These are phyloP conservation scores for Atta cephalotes DNA, from an alignment of 1,140 invertebrate species.

Conservation along the genomic window DNA sequence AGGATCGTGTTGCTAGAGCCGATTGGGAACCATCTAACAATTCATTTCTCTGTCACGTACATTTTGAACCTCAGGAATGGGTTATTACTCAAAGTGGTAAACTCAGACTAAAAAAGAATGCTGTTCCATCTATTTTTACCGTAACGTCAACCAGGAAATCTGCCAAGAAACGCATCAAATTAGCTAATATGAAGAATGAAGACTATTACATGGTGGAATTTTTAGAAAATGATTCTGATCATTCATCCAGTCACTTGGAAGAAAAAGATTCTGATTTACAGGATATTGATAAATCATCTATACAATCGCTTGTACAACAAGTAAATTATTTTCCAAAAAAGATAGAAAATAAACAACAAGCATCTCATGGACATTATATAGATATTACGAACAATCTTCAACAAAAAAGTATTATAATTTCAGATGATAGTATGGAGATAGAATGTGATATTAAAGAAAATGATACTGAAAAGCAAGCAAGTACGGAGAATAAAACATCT, in stretches of 20 bases:
- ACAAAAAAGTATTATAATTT: constrained; percentile 70
- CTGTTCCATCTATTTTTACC: constrained; percentile 82
- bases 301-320: neutral
- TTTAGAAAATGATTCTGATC: constrained; percentile 71
- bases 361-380: neutral
- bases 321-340: constrained; percentile 5
- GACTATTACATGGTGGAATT: constrained; percentile 72
- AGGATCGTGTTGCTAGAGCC: constrained; percentile 81
- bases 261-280: constrained; percentile 66
- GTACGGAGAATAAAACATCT: constrained; percentile 24
- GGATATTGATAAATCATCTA: constrained; percentile 12
- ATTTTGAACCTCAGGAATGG: constrained; percentile 82
- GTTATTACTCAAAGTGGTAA: constrained; percentile 77
- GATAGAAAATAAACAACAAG: constrained; percentile 4
- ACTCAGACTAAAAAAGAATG: constrained; percentile 81
- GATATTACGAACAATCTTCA: constrained; percentile 51
- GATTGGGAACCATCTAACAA: constrained; percentile 84
- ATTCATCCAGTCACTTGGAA: constrained; percentile 61
- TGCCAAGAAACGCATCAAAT: constrained; percentile 77
- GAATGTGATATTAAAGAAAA: constrained; percentile 46
- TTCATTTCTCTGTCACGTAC: constrained; percentile 83
- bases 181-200: constrained; percentile 60
- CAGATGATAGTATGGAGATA: constrained; percentile 72
- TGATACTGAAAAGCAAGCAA: constrained; percentile 37
- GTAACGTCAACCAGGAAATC: constrained; percentile 81